These are phyloP conservation scores for Mastomys natalensis DNA, from an alignment of 2,113 vertebrate species.

Conservation along the genomic window DNA sequence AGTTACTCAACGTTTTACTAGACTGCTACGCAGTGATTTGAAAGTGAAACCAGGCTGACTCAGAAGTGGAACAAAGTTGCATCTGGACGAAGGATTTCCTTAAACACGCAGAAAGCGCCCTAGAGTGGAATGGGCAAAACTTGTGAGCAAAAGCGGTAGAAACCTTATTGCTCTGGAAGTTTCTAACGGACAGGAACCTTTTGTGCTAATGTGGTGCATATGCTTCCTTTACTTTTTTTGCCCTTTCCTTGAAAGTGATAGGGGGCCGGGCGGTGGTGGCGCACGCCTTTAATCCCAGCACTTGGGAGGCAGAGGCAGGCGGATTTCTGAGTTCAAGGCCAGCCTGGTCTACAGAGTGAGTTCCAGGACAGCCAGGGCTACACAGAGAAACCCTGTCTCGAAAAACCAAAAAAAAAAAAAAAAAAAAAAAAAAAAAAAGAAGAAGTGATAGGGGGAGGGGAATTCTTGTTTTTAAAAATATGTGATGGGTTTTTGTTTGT, in stretches of 20 bases:
- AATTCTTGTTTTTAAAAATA: background rate
- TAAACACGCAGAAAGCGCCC: background rate
- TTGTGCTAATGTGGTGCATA: background rate
- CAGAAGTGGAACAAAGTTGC: constrained; percentile 38
- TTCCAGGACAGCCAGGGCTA: too few relatives aligned
- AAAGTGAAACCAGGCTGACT: constrained; percentile 68
- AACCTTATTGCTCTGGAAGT: background rate
- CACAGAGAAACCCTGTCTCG: too few relatives aligned
- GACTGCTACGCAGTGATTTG: background rate
- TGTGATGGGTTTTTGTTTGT: background rate
- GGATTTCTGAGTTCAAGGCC: too few relatives aligned
- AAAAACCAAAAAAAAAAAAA: too few relatives aligned
- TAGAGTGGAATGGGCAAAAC: background rate
- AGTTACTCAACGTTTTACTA: constrained; percentile 21
- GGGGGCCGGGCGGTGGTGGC: too few relatives aligned
- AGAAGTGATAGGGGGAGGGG: too few relatives aligned
- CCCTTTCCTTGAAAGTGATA: background rate
- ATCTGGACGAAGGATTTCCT: background rate
- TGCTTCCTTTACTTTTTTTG: background rate
- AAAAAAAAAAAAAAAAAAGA: too few relatives aligned
- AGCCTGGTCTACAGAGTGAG: too few relatives aligned
- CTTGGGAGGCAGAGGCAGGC: too few relatives aligned
- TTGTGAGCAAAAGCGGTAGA: background rate
- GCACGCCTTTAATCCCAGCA: too few relatives aligned
- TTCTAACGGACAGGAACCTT: background rate